Conservation (phyloP, 2,797 vertebrate genomes). For the Mallotus villosus region DNA sequence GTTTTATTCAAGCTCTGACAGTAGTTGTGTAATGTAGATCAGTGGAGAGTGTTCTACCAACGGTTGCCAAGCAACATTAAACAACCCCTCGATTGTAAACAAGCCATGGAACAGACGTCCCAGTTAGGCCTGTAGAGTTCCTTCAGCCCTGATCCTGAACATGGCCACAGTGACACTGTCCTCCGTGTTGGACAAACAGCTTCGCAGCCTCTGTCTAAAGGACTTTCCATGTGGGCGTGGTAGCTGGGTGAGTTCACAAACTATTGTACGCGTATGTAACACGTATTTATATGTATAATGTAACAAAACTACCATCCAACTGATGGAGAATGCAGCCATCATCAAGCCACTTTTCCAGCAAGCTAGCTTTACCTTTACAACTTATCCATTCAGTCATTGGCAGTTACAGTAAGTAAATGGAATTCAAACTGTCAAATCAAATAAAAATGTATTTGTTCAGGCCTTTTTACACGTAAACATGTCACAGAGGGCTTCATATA, state of each 20-base stretch:
- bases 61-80: slow-evolving; percentile 58
- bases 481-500: too few relatives aligned
- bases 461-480: too few relatives aligned
- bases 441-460: too few relatives aligned
- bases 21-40: slow-evolving; percentile 12
- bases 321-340: background rate
- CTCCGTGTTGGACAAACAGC: slow-evolving; percentile 64
- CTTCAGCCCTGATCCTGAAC: background rate
- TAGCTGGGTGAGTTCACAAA: slow-evolving; percentile 76
- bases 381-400: background rate
- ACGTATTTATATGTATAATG: background rate
- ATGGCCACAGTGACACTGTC: slow-evolving; percentile 61
- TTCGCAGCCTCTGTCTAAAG: slow-evolving; percentile 68
- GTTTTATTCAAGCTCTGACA: background rate
- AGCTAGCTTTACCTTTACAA: background rate
- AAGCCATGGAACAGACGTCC: slow-evolving; percentile 8
- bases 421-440: background rate
- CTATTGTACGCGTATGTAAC: background rate
- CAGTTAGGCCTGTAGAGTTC: background rate
- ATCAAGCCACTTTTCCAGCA: background rate
- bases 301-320: background rate
- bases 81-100: slow-evolving; percentile 30
- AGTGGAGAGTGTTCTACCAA: background rate
- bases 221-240: slow-evolving; percentile 83
- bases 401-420: background rate